phyloP scores from a whole-genome alignment of 2,113 vertebrate species.

The Trematocara variabile region DNA sequence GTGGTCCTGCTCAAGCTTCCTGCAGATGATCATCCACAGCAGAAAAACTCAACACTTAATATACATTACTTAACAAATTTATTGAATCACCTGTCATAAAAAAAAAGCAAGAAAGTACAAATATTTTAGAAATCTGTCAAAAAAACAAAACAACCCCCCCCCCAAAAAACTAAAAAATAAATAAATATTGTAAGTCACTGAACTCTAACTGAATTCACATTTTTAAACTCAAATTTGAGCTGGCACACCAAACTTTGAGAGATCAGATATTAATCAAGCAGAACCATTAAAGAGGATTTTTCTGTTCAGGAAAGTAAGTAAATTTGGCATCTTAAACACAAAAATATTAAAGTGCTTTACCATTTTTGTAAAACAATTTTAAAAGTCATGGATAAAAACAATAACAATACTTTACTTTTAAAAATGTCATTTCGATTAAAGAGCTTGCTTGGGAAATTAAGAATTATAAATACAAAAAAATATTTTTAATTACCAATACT shows the following conservation, averaged over 20 bases:
- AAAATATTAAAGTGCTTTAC: background rate
- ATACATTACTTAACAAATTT: background rate
- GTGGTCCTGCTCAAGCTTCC: slow-evolving; percentile 91
- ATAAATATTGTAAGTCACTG: background rate
- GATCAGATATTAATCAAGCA: background rate
- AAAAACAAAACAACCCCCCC: background rate
- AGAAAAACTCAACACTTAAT: background rate
- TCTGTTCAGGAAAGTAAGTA: fast-evolving
- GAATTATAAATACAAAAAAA: background rate
- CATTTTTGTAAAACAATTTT: background rate
- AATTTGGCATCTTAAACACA: background rate
- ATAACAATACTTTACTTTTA: background rate
- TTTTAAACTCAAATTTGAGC: background rate
- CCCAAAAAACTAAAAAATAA: background rate
- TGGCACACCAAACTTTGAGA: background rate
- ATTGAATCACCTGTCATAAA: background rate
- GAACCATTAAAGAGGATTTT: fast-evolving
- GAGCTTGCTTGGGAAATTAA: background rate
- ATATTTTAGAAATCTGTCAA: background rate
- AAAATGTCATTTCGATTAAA: background rate
- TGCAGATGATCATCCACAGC: slow-evolving; percentile 33
- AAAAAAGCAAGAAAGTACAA: background rate
- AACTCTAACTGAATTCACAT: background rate
- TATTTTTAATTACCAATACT: background rate
- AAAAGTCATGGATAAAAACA: background rate